These are phyloP conservation scores for Piscicola geometra DNA, from an alignment of 2,888 invertebrate species.

Conservation along the genomic window DNA sequence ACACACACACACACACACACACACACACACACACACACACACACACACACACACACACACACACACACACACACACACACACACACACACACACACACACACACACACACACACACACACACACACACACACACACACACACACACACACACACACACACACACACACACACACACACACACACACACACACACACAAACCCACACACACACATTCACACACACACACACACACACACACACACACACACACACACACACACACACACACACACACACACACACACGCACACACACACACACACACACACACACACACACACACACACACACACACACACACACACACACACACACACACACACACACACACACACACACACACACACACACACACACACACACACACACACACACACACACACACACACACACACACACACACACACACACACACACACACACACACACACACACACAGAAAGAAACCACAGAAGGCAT, in stretches of 20 bases:
- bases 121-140: too few species aligned
- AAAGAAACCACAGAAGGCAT: not conserved
- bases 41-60: too few species aligned
- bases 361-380: not conserved
- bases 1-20: too few species aligned
- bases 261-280: not conserved
- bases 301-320: not conserved
- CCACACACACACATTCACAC: conserved; percentile 9
- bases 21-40: too few species aligned
- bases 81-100: too few species aligned
- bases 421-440: conserved; percentile 6
- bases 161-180: not conserved
- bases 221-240: conserved; percentile 17
- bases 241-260: conserved; percentile 14
- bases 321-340: not conserved
- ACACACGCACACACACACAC: not conserved
- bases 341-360: not conserved
- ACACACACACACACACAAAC: not conserved
- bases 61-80: too few species aligned
- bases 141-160: too few species aligned
- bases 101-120: too few species aligned
- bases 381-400: conserved; percentile 14
- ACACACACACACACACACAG: not conserved
- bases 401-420: conserved; percentile 17
- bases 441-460: not conserved